These are phyloP conservation scores for Mythimna ferrago DNA, from an alignment of 2,888 invertebrate genomes.

Conservation along the genomic window DNA sequence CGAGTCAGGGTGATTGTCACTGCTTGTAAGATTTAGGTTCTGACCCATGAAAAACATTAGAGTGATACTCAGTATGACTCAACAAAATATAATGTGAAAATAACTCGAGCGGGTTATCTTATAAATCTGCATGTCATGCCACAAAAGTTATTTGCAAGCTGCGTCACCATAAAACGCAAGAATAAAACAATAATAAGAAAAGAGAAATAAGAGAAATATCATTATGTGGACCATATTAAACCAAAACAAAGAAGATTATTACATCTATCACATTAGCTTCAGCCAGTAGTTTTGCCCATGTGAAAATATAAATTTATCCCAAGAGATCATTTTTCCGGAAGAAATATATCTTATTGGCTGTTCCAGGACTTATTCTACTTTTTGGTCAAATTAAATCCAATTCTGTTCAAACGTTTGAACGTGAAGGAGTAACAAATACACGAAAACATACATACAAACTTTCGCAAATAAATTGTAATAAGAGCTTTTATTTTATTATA, in stretches of 20 bases:
- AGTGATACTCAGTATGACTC: slow-evolving; percentile 12
- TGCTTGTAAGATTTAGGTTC: not conserved
- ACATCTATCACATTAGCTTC: not conserved
- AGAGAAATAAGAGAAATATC: not conserved
- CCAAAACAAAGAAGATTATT: not conserved
- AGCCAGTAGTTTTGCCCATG: too few relatives aligned
- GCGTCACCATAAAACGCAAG: slow-evolving; percentile 1
- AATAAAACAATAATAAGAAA: not conserved
- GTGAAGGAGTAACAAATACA: too few relatives aligned
- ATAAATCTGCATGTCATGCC: slow-evolving; percentile 29
- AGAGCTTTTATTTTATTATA: too few relatives aligned
- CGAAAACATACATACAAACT: too few relatives aligned
- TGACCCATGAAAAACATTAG: slow-evolving; percentile 12
- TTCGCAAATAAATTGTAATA: too few relatives aligned
- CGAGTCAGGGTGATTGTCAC: not conserved
- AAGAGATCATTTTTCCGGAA: too few relatives aligned
- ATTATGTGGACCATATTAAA: not conserved
- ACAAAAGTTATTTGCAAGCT: slow-evolving; percentile 14
- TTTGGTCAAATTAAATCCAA: too few relatives aligned
- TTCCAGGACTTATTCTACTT: too few relatives aligned
- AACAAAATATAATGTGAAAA: slow-evolving; percentile 22
- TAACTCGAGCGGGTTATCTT: slow-evolving; percentile 30
- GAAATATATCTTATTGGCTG: too few relatives aligned
- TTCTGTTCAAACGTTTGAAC: too few relatives aligned
- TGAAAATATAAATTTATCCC: too few relatives aligned